Evolutionary conservation across 2,113 vertebrate species (phyloP).

Genomic region (Suricata suricatta): DNA sequence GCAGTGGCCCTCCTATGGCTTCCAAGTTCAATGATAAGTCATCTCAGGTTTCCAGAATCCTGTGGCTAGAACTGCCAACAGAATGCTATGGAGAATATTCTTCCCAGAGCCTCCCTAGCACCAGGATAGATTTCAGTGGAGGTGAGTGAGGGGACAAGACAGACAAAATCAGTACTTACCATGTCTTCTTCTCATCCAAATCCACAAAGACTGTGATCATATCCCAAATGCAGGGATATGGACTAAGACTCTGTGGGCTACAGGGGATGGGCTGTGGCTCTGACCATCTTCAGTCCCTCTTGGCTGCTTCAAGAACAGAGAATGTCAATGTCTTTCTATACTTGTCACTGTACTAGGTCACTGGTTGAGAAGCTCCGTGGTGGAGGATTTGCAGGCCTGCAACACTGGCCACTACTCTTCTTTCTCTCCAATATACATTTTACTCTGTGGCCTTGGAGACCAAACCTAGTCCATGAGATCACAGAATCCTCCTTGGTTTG

Average conservation of each 20-base stretch:
- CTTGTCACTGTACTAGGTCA: neutral
- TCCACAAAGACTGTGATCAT: neutral
- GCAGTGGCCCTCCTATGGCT: neutral
- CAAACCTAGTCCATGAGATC: neutral
- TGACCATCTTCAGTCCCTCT: neutral
- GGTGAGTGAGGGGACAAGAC: neutral
- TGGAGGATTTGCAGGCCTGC: neutral
- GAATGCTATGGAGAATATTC: neutral
- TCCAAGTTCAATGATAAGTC: neutral
- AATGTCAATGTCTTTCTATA: neutral
- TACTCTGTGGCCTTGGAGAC: too few species aligned
- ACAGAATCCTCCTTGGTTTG: neutral
- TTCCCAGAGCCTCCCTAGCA: neutral
- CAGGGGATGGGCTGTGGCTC: neutral
- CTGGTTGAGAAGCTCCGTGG: neutral
- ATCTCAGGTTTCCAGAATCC: neutral
- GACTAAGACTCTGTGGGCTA: neutral
- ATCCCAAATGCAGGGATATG: neutral
- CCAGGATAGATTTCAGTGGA: neutral
- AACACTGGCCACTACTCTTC: too few species aligned
- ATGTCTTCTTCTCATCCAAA: neutral
- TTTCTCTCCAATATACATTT: neutral
- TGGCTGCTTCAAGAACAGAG: neutral
- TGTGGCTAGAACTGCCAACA: neutral
- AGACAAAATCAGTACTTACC: neutral